A percentile compares a stretch with the other conserved stretches of the same genome.
These are phyloP conservation scores for Cherax destructor DNA, from an alignment of 1,140 invertebrate genomes.

Conservation along the genomic window DNA sequence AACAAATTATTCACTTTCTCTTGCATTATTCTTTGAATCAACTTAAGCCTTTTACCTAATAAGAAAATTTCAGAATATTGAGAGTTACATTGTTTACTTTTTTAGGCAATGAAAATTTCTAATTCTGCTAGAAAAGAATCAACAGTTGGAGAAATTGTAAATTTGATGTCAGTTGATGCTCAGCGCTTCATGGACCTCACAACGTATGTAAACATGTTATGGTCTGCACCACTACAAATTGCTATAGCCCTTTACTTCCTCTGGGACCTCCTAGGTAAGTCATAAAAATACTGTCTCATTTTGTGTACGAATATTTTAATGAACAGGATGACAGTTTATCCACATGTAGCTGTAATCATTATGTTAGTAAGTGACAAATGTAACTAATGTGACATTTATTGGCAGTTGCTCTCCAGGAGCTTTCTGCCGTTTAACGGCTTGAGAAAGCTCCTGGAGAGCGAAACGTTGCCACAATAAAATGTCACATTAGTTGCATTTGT, in stretches of 20 bases:
- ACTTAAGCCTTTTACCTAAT: too few relatives aligned
- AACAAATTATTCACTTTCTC: too few relatives aligned
- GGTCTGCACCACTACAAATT: slow-evolving; percentile 97
- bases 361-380: too few relatives aligned
- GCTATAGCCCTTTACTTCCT: slow-evolving; percentile 90
- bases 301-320: background rate
- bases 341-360: background rate
- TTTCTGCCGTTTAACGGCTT: too few relatives aligned
- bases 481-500: too few relatives aligned
- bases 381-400: too few relatives aligned
- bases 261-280: slow-evolving; percentile 83
- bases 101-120: slow-evolving; percentile 75
- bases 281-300: slow-evolving; percentile 21
- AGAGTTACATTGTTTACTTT: background rate
- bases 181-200: slow-evolving; percentile 91
- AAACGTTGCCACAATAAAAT: too few relatives aligned
- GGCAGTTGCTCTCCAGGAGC: too few relatives aligned
- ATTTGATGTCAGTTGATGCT: slow-evolving; percentile 93
- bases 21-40: too few relatives aligned
- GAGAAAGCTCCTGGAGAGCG: too few relatives aligned
- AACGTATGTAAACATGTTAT: slow-evolving; percentile 95
- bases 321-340: background rate
- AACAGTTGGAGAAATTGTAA: slow-evolving; percentile 93
- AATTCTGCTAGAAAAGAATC: slow-evolving; percentile 77
- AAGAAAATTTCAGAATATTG: too few relatives aligned